Percentiles rank a stretch among this genome's conserved stretches.
phyloP scores from a whole-genome alignment of 2,888 invertebrate genomes.

The Eristalis pertinax region DNA sequence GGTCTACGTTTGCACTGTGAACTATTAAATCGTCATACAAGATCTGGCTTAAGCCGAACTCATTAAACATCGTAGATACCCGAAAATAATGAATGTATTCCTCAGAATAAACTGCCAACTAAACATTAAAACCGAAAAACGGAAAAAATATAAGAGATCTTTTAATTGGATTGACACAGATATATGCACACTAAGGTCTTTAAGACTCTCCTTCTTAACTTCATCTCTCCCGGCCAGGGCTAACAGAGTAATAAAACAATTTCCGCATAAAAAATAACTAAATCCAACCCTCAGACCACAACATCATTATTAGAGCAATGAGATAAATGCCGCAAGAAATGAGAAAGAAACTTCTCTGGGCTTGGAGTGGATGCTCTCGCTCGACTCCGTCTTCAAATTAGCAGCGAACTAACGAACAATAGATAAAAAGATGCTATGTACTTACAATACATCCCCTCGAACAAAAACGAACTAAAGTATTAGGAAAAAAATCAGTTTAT shows the following conservation, averaged over 20 bases:
- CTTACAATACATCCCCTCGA: conserved; percentile 46
- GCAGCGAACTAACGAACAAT: conserved; percentile 65
- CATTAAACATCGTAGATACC: neutral
- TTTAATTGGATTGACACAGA: conserved; percentile 59
- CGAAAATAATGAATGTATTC: conserved; percentile 5
- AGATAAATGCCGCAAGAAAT: conserved; percentile 70
- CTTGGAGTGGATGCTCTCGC: conserved; percentile 8
- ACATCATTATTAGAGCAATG: conserved; percentile 72
- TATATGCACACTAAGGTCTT: conserved; percentile 21
- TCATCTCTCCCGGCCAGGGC: conserved; percentile 39
- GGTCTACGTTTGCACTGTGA: neutral
- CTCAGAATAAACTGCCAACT: conserved; percentile 10
- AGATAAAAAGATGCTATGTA: conserved; percentile 71
- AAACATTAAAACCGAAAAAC: conserved; percentile 1
- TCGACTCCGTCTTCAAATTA: conserved; percentile 46
- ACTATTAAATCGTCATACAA: neutral
- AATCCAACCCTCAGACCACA: conserved; percentile 66
- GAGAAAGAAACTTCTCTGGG: conserved; percentile 64
- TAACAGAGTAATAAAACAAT: conserved; percentile 55
- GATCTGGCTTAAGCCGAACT: neutral
- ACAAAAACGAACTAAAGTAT: conserved; percentile 60
- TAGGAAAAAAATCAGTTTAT: conserved; percentile 71
- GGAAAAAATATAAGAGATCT: conserved; percentile 15
- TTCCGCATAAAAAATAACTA: conserved; percentile 45
- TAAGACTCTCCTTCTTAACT: conserved; percentile 8